Evolutionary conservation across 2,888 invertebrate genomes (phyloP).

Genomic region (Caenorhabditis angaria): DNA sequence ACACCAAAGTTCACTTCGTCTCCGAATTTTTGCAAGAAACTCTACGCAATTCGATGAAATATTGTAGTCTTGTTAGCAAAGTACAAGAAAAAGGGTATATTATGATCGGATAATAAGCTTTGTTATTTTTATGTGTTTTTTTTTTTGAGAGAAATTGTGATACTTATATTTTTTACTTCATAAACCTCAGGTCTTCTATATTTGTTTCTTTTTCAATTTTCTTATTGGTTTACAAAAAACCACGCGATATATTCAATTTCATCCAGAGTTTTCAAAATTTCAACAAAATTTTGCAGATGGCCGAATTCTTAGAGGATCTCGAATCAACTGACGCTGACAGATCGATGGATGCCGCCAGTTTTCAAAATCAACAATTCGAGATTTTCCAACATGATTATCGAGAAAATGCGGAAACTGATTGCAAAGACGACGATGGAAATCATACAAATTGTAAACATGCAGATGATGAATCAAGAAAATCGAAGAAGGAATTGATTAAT

Average conservation of each 20-base stretch:
- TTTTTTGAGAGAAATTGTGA: neutral
- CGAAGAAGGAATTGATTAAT: conserved; percentile 52
- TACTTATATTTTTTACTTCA: neutral
- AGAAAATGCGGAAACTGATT: conserved; percentile 35
- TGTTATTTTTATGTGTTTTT: neutral
- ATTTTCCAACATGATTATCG: conserved; percentile 54
- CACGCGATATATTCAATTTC: no score
- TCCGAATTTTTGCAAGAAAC: conserved; percentile 33
- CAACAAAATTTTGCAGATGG: conserved; percentile 23
- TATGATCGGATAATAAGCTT: conserved; percentile 22
- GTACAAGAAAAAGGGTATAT: conserved; percentile 27
- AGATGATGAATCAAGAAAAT: conserved; percentile 6
- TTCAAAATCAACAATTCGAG: conserved; percentile 42
- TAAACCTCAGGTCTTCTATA: no score
- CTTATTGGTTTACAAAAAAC: neutral
- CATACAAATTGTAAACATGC: conserved; percentile 26
- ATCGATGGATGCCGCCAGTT: conserved; percentile 25
- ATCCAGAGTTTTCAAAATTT: conserved; percentile 5
- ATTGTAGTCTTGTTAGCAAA: conserved; percentile 36
- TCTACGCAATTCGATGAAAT: conserved; percentile 37
- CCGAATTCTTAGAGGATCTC: conserved; percentile 43
- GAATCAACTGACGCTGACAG: conserved; percentile 27
- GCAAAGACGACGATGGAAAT: conserved; percentile 22
- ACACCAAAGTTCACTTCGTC: conserved; percentile 37
- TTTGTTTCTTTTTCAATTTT: neutral